phyloP scores from a whole-genome alignment of 1,140 invertebrate species.

The Coboldia fuscipes region DNA sequence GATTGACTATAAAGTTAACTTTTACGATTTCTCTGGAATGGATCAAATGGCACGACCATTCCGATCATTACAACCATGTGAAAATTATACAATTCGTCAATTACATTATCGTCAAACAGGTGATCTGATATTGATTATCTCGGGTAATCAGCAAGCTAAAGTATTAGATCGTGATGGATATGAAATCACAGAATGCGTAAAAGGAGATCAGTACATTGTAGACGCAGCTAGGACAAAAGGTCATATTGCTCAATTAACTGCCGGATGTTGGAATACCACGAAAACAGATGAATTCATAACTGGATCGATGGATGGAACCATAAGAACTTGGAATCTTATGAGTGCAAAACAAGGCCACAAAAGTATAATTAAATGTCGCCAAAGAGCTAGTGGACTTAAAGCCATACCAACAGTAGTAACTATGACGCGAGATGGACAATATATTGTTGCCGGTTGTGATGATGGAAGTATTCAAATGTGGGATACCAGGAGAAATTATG shows the following conservation, averaged over 20 bases:
- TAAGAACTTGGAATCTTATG: conserved; percentile 74
- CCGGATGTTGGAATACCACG: conserved; percentile 86
- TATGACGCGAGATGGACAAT: conserved; percentile 72
- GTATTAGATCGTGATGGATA: conserved; percentile 91
- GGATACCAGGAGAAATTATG: conserved; percentile 73
- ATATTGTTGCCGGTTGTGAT: conserved; percentile 73
- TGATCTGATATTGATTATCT: conserved; percentile 81
- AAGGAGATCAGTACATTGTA: conserved; percentile 90
- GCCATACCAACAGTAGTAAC: conserved; percentile 67
- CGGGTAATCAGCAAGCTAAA: conserved; percentile 83
- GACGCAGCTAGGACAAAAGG: conserved; percentile 92
- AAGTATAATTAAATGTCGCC: conserved; percentile 72
- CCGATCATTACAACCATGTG: conserved; percentile 78
- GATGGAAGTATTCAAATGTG: conserved; percentile 97
- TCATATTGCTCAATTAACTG: conserved; percentile 78
- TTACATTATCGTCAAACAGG: conserved; percentile 86
- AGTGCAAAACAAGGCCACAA: conserved; percentile 54
- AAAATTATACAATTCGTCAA: conserved; percentile 82
- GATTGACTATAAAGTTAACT: too few species aligned
- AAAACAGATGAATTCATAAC: conserved; percentile 86
- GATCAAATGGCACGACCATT: conserved; percentile 78
- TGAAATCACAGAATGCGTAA: conserved; percentile 85
- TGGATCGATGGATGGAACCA: conserved; percentile 77
- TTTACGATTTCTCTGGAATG: conserved; percentile 99
- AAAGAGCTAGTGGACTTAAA: conserved; percentile 71